Base-by-base conservation (phyloP, 2,797 vertebrate species). In the Pipistrellus pygmaeus region DNA sequence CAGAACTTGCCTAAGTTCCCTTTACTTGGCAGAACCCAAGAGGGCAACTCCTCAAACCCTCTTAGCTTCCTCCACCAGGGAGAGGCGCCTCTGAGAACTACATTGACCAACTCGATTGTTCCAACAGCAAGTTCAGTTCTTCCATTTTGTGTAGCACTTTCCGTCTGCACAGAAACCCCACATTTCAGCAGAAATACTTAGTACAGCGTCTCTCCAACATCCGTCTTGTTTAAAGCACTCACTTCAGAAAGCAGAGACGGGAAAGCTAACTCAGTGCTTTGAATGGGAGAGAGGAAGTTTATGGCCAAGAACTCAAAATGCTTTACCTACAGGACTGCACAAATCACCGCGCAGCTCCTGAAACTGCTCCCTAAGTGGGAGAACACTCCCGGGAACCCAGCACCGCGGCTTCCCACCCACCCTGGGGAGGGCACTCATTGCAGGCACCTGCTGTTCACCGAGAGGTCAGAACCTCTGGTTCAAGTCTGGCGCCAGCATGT, bases 161-260 rank as follows among this genome's bases (percentile, higher is more conserved):
- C 57, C 68, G 27, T 87, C 88, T 85, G 46, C 93, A 72, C n/a
- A 71, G 77, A 96, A 96, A 85, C 14, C 46, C 80, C 21, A 38
- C 80, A 53, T 90, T 95, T 90, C 95, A 91, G 81, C 75, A 93
- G 92, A 94, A 97, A 85, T 68, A 60, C 78, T 91, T 80, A 94
- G 80, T 71, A 46, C 88, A 73, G 72, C 77, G 46, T 78, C 85
- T 73, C 53, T 78, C 73, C 21, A 57, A 64, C 32, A 88, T 69
- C 87, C 69, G 57, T 82, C 82, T 76, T 88, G 51, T 69, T 93
- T 90, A 94, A 95, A 95, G 55, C 44, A 83, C 89, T 95, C 78
- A 90, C 53, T 93, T 75, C 13, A 30, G n/a, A 86, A 88, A 78
- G 87, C 1, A 69, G 60, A 78, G 41, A 73, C 7, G 17, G 32